Base-by-base conservation (phyloP, 2,113 vertebrate genomes). In the Poicephalus gulielmi region DNA sequence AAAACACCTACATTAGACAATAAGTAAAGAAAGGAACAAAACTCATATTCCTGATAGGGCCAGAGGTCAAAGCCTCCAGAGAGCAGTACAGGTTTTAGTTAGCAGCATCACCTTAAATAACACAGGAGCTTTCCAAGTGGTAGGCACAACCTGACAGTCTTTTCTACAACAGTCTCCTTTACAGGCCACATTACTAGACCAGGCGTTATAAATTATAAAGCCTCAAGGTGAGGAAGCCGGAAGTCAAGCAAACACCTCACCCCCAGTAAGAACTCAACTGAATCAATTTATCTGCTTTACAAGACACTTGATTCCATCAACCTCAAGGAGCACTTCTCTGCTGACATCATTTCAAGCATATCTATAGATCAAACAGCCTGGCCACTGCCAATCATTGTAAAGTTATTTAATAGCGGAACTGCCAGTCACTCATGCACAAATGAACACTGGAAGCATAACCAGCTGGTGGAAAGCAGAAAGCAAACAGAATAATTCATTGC, bases 291-390 rank as follows among this genome's bases (percentile, higher is more conserved):
- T 96, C 90, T 92, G 85, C 86, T 94, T 94, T 88, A 35, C 4
- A 1, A 97, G 78, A 93, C 76, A 96, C 89, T 96, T 83, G 96
- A 92, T 92, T 94, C 83, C 87, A 96, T 97, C 78, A 95, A 13
- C 83, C 91, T 93, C 77, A 0, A 97, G 91, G 70, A 96, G 92
- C 91, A 86, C 94, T 97, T 79, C 94, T 96, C 71, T 70, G 86
- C 92, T 97, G 96, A 97, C 94, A 97, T 50, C 66, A 96, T 93
- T 97, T 97, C 92, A 97, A 98, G 95, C 68, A 88, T 90, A 62
- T 96, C 91, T 97, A 98, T 98, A 97, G 97, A 98, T 97, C 96
- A 97, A 97, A 96, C 85, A 95, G 68, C 76, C 81, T 94, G 89
- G 76, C 86, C 85, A 62, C 96, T 95, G 94, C 92, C 97, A 96